Percentiles rank a stretch among this genome's conserved stretches.
Conservation (phyloP, 2,888 invertebrate genomes). For the Polydrusus tereticollis region DNA sequence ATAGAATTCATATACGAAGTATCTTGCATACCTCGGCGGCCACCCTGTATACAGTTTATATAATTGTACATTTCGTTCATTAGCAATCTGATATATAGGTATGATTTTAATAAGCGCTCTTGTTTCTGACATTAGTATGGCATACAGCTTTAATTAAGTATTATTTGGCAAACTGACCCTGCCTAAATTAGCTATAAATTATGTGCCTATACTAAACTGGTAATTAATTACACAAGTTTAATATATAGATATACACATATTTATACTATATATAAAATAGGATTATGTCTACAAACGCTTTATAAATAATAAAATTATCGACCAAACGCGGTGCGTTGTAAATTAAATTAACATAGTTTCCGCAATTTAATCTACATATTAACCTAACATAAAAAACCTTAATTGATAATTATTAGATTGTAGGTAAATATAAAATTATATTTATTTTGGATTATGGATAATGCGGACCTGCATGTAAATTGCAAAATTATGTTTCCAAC, state of each 20-base stretch:
- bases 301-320: slow-evolving; percentile 52
- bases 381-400: too few relatives aligned
- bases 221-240: slow-evolving; percentile 54
- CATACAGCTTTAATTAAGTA: slow-evolving; percentile 47
- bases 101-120: background rate
- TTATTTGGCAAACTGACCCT: slow-evolving; percentile 44
- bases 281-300: slow-evolving; percentile 53
- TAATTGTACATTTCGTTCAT: too few relatives aligned
- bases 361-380: background rate
- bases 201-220: slow-evolving; percentile 54
- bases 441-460: too few relatives aligned
- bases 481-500: background rate
- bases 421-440: too few relatives aligned
- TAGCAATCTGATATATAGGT: background rate
- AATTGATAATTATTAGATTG: too few relatives aligned
- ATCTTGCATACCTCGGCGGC: too few relatives aligned
- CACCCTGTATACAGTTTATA: too few relatives aligned
- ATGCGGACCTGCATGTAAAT: background rate
- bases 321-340: slow-evolving; percentile 27
- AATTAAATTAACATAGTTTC: background rate
- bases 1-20: too few relatives aligned
- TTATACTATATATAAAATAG: slow-evolving; percentile 54
- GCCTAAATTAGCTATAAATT: slow-evolving; percentile 54
- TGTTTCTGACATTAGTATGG: slow-evolving; percentile 24
- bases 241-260: too few relatives aligned